Evolutionary conservation across 2,797 vertebrate genomes (phyloP), one percentile per base, ranked within the genome.

Genomic region (Malacoraja senta): DNA sequence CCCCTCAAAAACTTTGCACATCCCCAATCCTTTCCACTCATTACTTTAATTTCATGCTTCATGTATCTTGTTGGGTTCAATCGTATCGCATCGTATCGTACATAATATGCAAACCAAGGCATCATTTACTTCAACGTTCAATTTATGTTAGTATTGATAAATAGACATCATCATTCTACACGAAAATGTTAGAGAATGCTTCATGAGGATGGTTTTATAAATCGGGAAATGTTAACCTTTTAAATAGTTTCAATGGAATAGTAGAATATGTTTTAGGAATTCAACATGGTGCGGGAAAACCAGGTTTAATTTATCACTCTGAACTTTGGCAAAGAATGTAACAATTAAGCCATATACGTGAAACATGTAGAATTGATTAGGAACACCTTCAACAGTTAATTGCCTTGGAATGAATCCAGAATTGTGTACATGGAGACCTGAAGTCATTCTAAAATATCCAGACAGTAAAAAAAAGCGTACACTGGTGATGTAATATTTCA

Each of bases 391-490:
- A 65, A 9, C n/a, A 35, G 61, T 68, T 65, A 86, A 3, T 44
- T 88, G 84, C 63, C n/a, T 68, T 88, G 83, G 83, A 86, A 58
- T 63, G 26, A 86, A 63, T 86, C 29, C 84, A 88, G 63, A 68
- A 88, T 68, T 68, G 84, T 68, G 84, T 88, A 88, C 84, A 88
- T 68, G 61, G 84, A 35, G 84, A 88, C 15, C 61, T 88, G n/a
- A 68, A 88, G 63, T 88, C 84, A 88, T 63, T 35, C 61, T 88
- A 32, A 68, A 88, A 63, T 88, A 88, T 88, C 84, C 84, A 88
- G 84, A 63, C 84, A 68, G 84, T 63, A 68, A 68, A 86, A 58
- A 88, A 88, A 88, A 88, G 84, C 84, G 24, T 68, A 32, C 84
- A 32, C n/a, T 68, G 61, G n/a, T 68, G 84, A 65, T 17, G 84